Evolutionary conservation across 30 jellyfish, hydroid and myxozoan species (phyloP).

Genomic region (Sanderia malayensis): DNA sequence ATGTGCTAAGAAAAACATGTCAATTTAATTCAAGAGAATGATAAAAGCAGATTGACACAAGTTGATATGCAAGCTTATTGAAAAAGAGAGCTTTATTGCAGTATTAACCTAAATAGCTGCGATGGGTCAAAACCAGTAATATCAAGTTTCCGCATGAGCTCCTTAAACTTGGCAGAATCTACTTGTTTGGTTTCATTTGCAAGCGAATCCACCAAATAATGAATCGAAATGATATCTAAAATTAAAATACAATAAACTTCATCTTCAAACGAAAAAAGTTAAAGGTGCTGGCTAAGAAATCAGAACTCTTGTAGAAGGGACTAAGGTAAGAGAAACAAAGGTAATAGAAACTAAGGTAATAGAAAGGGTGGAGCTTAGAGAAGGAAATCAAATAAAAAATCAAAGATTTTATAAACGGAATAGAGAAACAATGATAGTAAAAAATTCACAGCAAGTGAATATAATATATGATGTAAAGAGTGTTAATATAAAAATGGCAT

Average conservation of each 20-base stretch:
- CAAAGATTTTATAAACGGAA: too few species aligned
- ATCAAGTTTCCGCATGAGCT: slow-evolving; percentile 10
- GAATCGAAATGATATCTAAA: slow-evolving; percentile 45
- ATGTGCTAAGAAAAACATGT: slow-evolving; percentile 27
- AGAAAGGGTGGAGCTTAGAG: too few species aligned
- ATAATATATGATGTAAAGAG: too few species aligned
- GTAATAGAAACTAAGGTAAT: too few species aligned
- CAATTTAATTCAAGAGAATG: neutral
- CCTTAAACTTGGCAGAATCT: slow-evolving; percentile 2
- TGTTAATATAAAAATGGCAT: too few species aligned
- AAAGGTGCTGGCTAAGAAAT: neutral
- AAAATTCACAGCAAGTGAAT: too few species aligned
- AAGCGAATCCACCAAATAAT: slow-evolving; percentile 24
- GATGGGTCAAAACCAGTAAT: slow-evolving; percentile 11
- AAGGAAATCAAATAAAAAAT: too few species aligned
- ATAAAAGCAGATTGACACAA: too few species aligned
- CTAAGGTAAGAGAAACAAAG: too few species aligned
- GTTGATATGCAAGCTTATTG: neutral
- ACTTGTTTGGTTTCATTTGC: slow-evolving; percentile 9
- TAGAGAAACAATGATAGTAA: too few species aligned
- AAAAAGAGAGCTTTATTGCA: neutral
- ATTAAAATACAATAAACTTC: too few species aligned
- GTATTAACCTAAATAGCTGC: slow-evolving; percentile 38
- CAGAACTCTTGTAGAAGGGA: neutral
- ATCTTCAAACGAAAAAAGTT: too few species aligned